These are phyloP conservation scores for Calycopis cecrops DNA, from an alignment of 1,140 invertebrate genomes.

Conservation along the genomic window DNA sequence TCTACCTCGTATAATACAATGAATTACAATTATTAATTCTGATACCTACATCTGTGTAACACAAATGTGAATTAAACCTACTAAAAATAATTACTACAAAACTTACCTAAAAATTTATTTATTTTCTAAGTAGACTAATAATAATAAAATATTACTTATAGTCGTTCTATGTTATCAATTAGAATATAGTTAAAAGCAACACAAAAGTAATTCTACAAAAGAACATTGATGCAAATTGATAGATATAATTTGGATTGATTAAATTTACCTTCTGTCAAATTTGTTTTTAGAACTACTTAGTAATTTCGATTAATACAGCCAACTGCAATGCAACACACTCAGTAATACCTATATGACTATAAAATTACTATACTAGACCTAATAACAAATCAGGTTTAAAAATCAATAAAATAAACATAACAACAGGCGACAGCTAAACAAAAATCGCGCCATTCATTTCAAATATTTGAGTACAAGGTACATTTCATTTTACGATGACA, in stretches of 20 bases:
- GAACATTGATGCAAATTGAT: constrained; percentile 3
- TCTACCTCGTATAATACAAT: too few species aligned
- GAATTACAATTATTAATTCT: too few species aligned
- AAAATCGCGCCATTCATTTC: constrained; percentile 32
- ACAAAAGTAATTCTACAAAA: neutral
- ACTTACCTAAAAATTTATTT: too few species aligned
- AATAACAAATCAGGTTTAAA: neutral
- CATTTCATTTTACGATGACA: constrained; percentile 14
- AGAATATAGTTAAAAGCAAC: neutral
- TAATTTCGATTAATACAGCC: too few species aligned
- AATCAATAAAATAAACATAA: constrained; percentile 33
- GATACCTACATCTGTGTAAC: neutral
- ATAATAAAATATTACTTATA: too few species aligned
- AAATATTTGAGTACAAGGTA: neutral
- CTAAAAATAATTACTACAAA: too few species aligned
- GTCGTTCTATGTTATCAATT: too few species aligned
- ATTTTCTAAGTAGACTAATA: too few species aligned
- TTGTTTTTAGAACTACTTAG: neutral
- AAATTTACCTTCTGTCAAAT: constrained; percentile 28
- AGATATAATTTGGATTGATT: too few species aligned
- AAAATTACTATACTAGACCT: neutral
- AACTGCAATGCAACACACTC: too few species aligned
- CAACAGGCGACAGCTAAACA: constrained; percentile 36
- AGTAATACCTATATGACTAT: neutral
- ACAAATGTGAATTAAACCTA: too few species aligned